Evolutionary conservation across 1,140 invertebrate genomes (phyloP), one percentile per base, ranked within the genome.

Genomic region (Monochamus saltuarius): DNA sequence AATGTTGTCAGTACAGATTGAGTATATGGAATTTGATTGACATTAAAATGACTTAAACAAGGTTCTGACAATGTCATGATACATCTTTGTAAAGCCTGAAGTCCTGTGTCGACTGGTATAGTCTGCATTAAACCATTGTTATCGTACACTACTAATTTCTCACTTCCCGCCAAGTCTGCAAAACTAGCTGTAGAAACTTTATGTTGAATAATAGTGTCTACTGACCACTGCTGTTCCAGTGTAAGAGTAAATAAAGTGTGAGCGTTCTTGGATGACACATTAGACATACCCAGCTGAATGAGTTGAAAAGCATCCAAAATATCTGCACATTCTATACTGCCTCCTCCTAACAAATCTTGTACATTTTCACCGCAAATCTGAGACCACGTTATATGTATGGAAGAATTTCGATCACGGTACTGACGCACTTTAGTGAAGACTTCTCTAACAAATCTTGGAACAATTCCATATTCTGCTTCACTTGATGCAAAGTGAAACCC

Each of bases 381-480:
- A 63, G 85, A 85, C 81, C 85, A 87, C 46, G 83, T 83, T 56
- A 87, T 80, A 61, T 85, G 84, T 7, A 87, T 74, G 53, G 82
- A 78, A 67, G 79, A 85, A 51, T 80, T 84, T 61, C 83, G 78
- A 60, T 85, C 84, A 56, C 79, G 75, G 73, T 84, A 79, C 56
- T 81, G 78, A 37, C 79, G 78, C 7, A 90, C 82, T 66, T 83
- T 84, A 40, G 83, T 79, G 75, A 89, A 91, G 66, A 91, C 84
- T 67, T 89, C 85, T 50, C 85, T 81, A 6, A 91, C 78, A 70
- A 89, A 89, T 58, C 89, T 78, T 34, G 89, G 89, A 38, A 92
- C 82, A 19, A 91, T 83, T 22, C 89, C 90, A 77, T 88, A 84
- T 64, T 90, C 88, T 65, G 85, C 82, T 71, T 90, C 87, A 71